Evolutionary conservation across 2,113 vertebrate genomes (phyloP).

Genomic region (Cardinalis cardinalis): DNA sequence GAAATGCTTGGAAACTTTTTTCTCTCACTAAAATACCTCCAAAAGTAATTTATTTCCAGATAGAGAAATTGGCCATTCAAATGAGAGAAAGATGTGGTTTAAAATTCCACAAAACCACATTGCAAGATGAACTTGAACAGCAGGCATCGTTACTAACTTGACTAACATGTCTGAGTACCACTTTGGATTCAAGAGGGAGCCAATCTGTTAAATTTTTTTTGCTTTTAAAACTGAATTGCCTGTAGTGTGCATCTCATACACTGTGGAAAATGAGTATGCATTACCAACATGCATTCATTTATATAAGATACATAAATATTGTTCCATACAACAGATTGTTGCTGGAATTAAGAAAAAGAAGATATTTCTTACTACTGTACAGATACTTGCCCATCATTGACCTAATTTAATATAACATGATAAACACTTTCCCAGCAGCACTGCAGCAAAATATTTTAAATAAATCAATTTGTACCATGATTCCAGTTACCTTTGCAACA

Average conservation of each 20-base stretch:
- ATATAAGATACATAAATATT: neutral
- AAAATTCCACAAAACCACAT: neutral
- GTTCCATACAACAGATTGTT: neutral
- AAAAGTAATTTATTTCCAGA: slow-evolving; percentile 25
- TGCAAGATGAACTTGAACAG: slow-evolving; percentile 19
- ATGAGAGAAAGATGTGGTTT: slow-evolving; percentile 11
- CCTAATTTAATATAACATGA: neutral
- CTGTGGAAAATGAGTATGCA: neutral
- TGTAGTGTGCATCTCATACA: neutral
- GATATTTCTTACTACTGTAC: neutral
- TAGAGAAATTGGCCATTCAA: slow-evolving; percentile 38
- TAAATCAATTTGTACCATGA: neutral
- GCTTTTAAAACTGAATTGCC: neutral
- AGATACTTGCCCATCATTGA: neutral
- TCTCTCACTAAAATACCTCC: neutral
- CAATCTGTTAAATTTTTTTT: neutral
- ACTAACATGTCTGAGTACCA: neutral
- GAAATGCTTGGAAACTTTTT: slow-evolving; percentile 9
- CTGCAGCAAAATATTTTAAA: neutral
- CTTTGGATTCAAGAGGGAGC: slow-evolving; percentile 1
- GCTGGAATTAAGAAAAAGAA: neutral
- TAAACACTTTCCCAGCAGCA: neutral
- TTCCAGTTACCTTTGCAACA: neutral
- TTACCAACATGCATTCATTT: neutral
- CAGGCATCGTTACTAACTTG: neutral